Conservation (phyloP, 2,113 vertebrate genomes). For the Phyllopteryx taeniolatus region DNA sequence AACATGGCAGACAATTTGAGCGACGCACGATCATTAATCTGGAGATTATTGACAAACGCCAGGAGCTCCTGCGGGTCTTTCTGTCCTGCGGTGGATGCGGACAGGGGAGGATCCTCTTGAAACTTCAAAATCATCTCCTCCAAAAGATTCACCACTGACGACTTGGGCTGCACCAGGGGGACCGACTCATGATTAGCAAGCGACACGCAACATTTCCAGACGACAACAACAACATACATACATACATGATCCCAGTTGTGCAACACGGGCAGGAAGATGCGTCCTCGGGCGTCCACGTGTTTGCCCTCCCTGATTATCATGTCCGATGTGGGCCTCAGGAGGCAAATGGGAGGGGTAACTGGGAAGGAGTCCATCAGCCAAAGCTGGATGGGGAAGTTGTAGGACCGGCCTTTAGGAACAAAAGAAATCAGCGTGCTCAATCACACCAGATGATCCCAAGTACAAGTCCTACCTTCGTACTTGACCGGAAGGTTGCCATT, state of each 20-base stretch:
- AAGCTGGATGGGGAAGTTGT: constrained; percentile 88
- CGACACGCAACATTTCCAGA: not conserved
- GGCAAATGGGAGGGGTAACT: constrained; percentile 91
- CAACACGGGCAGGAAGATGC: constrained; percentile 86
- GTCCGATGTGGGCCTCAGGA: constrained; percentile 84
- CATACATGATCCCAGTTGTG: constrained; percentile 93
- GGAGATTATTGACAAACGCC: constrained; percentile 77
- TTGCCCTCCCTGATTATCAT: constrained; percentile 90
- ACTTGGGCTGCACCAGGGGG: constrained; percentile 80
- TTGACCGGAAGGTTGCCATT: constrained; percentile 84
- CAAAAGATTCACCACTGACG: constrained; percentile 80
- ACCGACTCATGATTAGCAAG: constrained; percentile 1
- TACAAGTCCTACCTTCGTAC: constrained; percentile 79
- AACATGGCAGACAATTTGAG: not conserved
- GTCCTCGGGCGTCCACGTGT: constrained; percentile 85
- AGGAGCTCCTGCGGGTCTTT: constrained; percentile 81
- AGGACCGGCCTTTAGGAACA: constrained; percentile 77
- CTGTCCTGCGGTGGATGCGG: constrained; percentile 67
- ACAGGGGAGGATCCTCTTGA: constrained; percentile 88
- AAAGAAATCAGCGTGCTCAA: not conserved
- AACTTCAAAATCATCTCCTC: constrained; percentile 90
- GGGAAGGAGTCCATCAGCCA: constrained; percentile 97
- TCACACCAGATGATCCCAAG: not conserved
- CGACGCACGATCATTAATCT: constrained; percentile 80
- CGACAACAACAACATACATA: not conserved